A percentile compares a stretch with the other conserved stretches of the same genome.
Evolutionary conservation across 2,113 vertebrate genomes (phyloP).

Genomic region (Diadophis punctatus): DNA sequence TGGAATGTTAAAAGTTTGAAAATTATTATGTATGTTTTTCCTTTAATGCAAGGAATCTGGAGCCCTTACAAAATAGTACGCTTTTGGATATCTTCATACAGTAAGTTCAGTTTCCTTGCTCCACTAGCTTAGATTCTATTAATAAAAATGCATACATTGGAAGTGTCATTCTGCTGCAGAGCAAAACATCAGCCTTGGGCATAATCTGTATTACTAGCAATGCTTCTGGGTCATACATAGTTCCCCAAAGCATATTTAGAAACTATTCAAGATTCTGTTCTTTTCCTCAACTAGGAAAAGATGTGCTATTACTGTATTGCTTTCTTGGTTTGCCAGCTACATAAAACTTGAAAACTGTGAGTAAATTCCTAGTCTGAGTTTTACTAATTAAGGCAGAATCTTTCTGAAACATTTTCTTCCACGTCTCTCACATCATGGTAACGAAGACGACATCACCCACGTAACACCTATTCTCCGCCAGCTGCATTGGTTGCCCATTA

Average conservation of each 20-base stretch:
- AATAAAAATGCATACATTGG: not conserved
- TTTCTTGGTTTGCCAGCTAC: not conserved
- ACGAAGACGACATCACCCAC: not conserved
- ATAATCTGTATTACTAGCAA: not conserved
- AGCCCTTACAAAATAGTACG: not conserved
- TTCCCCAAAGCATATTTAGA: not conserved
- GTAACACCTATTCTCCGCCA: too few species aligned
- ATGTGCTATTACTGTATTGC: not conserved
- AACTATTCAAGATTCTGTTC: not conserved
- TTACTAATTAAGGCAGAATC: not conserved
- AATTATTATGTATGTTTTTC: not conserved
- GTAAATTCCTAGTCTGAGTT: not conserved
- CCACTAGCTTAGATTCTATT: not conserved
- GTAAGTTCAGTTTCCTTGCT: not conserved
- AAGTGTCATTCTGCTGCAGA: not conserved
- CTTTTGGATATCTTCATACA: not conserved
- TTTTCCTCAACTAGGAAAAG: not conserved
- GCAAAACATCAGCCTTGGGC: not conserved
- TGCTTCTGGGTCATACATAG: not conserved
- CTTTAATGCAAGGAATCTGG: not conserved
- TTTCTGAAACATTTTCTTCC: not conserved
- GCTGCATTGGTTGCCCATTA: too few species aligned
- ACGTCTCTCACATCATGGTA: not conserved
- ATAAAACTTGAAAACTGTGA: not conserved
- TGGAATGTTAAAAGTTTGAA: not conserved